phyloP scores from a whole-genome alignment of 2,113 vertebrate genomes.

The Pituophis catenifer region DNA sequence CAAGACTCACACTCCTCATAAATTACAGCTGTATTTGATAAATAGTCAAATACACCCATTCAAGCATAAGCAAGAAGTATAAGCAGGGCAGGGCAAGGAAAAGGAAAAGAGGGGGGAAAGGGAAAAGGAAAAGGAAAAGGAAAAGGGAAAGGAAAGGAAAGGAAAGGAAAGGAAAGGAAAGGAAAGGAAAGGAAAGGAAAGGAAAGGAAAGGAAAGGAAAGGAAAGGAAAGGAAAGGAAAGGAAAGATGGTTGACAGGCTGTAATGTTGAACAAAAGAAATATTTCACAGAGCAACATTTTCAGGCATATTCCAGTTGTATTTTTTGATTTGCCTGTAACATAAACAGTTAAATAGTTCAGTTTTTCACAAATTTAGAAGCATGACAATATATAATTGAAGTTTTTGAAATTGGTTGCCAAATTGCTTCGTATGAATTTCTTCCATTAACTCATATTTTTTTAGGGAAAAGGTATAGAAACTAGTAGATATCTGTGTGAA shows the following conservation, averaged over 20 bases:
- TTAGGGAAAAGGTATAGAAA: too few relatives aligned
- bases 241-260: neutral
- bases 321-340: neutral
- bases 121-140: too few relatives aligned
- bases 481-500: neutral
- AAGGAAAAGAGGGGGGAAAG: too few relatives aligned
- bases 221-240: neutral
- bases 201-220: neutral
- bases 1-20: neutral
- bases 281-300: neutral
- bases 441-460: neutral
- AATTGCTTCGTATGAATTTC: neutral
- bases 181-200: neutral
- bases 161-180: accelerated
- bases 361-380: neutral
- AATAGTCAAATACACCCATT: neutral
- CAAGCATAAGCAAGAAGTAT: too few relatives aligned
- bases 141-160: too few relatives aligned
- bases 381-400: neutral
- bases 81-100: too few relatives aligned
- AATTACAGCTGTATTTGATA: too few relatives aligned
- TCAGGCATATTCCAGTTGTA: neutral
- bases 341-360: neutral
- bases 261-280: neutral
- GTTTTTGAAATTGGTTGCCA: neutral